Evolutionary conservation across 2,113 vertebrate species (phyloP).

Genomic region (Marmota monax): DNA sequence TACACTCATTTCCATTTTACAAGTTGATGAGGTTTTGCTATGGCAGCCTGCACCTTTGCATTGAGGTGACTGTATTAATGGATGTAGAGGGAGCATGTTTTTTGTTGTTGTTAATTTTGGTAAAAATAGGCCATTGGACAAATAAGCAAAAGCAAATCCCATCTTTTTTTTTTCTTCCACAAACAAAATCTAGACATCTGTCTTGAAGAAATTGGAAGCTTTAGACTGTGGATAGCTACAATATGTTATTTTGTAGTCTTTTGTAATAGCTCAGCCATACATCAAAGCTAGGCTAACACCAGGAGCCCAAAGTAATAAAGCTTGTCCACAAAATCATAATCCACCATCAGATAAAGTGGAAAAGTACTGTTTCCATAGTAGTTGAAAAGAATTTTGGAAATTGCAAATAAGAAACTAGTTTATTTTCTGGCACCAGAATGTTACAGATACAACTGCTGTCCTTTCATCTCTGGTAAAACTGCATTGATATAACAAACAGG

Average conservation of each 20-base stretch:
- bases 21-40: not conserved
- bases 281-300: not conserved
- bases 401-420: not conserved
- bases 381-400: constrained; percentile 26
- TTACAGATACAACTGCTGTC: constrained; percentile 19
- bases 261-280: not conserved
- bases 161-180: constrained; percentile 28
- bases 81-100: not conserved
- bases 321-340: not conserved
- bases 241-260: constrained; percentile 17
- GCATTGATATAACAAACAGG: not conserved
- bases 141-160: constrained; percentile 27
- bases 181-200: constrained; percentile 1
- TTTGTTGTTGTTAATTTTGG: not conserved
- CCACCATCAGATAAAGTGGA: constrained; percentile 22
- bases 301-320: constrained; percentile 46
- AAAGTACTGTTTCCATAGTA: not conserved
- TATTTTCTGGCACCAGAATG: not conserved
- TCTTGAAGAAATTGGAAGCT: constrained; percentile 38
- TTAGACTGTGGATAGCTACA: not conserved
- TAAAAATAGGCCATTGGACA: constrained; percentile 14
- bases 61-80: not conserved
- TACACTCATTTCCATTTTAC: not conserved
- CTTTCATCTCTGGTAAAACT: not conserved
- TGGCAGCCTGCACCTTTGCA: not conserved